Base-by-base conservation (phyloP, 2,797 vertebrate genomes). In the Phrynocephalus guinanensis region DNA sequence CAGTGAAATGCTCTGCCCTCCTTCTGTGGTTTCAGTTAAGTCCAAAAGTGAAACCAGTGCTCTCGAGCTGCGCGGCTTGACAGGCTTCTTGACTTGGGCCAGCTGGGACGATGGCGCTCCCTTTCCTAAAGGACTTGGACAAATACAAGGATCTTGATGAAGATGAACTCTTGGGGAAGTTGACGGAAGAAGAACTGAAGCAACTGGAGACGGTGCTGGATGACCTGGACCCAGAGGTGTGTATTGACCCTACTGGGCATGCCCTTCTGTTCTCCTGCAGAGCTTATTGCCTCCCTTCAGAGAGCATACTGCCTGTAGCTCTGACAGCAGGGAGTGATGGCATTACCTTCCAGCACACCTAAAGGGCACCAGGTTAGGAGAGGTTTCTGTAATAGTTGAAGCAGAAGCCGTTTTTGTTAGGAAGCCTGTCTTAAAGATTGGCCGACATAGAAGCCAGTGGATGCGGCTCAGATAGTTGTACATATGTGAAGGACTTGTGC, bases 101-200 rank as follows among this genome's bases (percentile, higher is more conserved):
- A 78, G 66, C 88, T 71, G 71, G 75, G 93, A 96, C 92, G 94
- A 99, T 99, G 99, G 98, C 98, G 0, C 94, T 98, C 87, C 96
- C 98, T 0, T 98, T 97, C 95, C 98, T 97, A 94, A 99, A 99
- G 94, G 98, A 99, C 94, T 96, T 99, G 93, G 98, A 98, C 71
- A 99, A 99, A 91, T 99, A 99, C 96, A 99, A 98, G 95, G 98
- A 99, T 92, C 97, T 99, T 0, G 98, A 99, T 89, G 99, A 99
- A 93, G 98, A 99, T 95, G 99, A 99, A 94, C 97, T 99, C 93
- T 98, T 99, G 88, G 97, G 97, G 91, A 99, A 98, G 73, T 97
- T 99, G 75, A 98, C 98, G 0, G 98, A 97, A 89, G 97, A 98
- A 91, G 99, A 99, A 88, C 96, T 99, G 88, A 99, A 99, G 82